Evolutionary conservation across 2,797 vertebrate species (phyloP), one percentile per base, ranked within the genome.

Genomic region (Eulemur mongoz): DNA sequence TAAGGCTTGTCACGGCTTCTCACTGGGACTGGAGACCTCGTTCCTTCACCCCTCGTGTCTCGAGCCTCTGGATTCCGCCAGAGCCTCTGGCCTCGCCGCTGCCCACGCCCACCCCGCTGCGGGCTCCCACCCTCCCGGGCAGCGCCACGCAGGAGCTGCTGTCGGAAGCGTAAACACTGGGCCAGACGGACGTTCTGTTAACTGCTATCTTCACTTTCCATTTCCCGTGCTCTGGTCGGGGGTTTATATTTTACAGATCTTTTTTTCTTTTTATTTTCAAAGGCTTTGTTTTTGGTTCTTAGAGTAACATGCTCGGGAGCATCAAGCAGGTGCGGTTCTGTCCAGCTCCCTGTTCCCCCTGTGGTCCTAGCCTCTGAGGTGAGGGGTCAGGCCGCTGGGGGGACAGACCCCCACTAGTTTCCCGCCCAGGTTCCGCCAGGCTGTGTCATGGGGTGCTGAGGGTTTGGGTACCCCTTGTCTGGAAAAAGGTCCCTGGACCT

Each of bases 1-100:
- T 99, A 97, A 96, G 96, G 97, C 99, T 98, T 98, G 98, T 98
- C 99, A 99, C 99, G 98, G 98, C 99, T 99, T 99, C 99, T 99
- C 99, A 98, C 98, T 99, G 99, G 99, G 99, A 99, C 99, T 99
- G 99, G 99, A 99, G 99, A 98, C 97, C 96, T 92, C 8, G 80
- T 97, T 98, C 98, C 97, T 99, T 99, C 98, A 89, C 94, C 98
- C 98, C 97, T 97, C 96, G 70, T 95, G 91, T 97, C 96, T 93
- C 97, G 92, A 96, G 96, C 97, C 96, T 98, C 93, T 61, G 18
- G 96, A 93, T 87, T 35, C 18, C 0, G 59, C 20, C 65, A 0
- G 91, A 93, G 59, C 23, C 89, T 76, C 73, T 76, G 0, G 38
- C 63, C 94, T 30, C 82, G 69, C 89, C 4, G 22, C 54, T 27